Base-by-base conservation (phyloP, 1,140 invertebrate species). In the Oryzaephilus surinamensis region DNA sequence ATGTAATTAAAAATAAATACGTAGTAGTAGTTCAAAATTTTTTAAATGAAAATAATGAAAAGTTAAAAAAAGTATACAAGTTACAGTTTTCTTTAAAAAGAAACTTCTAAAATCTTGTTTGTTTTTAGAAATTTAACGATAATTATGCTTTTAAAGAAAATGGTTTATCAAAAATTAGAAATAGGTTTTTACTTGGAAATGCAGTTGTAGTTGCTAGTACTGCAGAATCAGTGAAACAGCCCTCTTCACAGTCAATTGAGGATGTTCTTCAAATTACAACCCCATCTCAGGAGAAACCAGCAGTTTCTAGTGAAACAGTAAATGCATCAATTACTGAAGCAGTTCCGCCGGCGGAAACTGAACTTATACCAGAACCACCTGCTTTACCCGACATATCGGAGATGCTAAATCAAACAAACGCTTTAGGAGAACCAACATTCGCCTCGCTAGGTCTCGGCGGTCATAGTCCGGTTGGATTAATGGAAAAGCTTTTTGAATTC, bases 401-500 rank as follows among this genome's bases (percentile, higher is more conserved):
- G 47, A 57, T 69, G 5, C 51, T 69, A 18, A 60, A 67, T 15
- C 56, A 65, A 14, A 35, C 70, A 8, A 58, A 71, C 27, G 62
- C 63, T 18, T 67, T 74, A 30, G 84, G 77, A 10, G 89, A 93
- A 62, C 75, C 82, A 3, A 74, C 81, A 0, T 77, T 94, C 48
- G 64, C 72, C 2, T 86, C 80, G 39, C 50, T 92, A 26, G 92
- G 90, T 5, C 64, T 97, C 5, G 87, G 78, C 11, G 74, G 79
- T 6, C 86, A 72, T 67, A 65, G 61, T 12, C 92, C 91, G 1
- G 59, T 79, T 7, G 91, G 92, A 3, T 55, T 90, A 0, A 61
- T 91, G 1, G 86, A 96, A 58, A 70, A 77, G 28, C 69, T 65
- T 41, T 64, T 97, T 48, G 91, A 97, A 63, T 79, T 65, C 48